Conservation (phyloP, 2,797 vertebrate genomes). For the Allobates femoralis region DNA sequence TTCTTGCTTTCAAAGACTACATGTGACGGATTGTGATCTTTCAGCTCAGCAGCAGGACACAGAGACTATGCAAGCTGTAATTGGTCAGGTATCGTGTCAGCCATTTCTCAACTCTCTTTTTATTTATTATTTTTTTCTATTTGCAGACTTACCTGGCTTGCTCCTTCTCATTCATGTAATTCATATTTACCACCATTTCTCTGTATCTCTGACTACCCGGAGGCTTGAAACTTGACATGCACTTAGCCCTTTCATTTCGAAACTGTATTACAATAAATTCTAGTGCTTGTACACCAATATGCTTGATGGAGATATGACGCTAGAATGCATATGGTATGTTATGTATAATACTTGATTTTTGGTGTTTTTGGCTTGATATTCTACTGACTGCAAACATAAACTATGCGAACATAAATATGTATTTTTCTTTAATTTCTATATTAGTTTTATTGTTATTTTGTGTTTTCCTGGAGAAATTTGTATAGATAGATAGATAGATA, state of each 20-base stretch:
- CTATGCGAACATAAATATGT: neutral
- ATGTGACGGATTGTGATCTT: conserved; percentile 85
- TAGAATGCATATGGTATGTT: neutral
- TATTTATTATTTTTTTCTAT: conserved; percentile 69
- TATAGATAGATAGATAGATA: neutral
- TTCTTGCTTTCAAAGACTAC: conserved; percentile 85
- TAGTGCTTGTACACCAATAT: conserved; percentile 3
- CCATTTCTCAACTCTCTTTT: conserved; percentile 83
- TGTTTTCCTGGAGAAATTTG: too few species aligned
- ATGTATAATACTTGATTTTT: neutral
- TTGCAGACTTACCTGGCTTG: conserved; percentile 70
- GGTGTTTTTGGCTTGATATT: neutral
- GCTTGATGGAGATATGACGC: neutral
- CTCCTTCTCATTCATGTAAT: conserved; percentile 84
- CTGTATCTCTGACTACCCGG: conserved; percentile 76
- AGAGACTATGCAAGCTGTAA: conserved; percentile 85
- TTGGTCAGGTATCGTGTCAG: conserved; percentile 88
- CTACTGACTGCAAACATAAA: neutral
- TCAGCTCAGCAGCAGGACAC: conserved; percentile 84
- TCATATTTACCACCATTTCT: conserved; percentile 83
- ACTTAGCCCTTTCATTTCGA: neutral
- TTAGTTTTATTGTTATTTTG: too few species aligned
- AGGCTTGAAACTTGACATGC: conserved; percentile 72
- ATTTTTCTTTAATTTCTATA: neutral
- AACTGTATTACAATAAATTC: conserved; percentile 67